Evolutionary conservation across 2,113 vertebrate genomes (phyloP).

Genomic region (Poicephalus gulielmi): DNA sequence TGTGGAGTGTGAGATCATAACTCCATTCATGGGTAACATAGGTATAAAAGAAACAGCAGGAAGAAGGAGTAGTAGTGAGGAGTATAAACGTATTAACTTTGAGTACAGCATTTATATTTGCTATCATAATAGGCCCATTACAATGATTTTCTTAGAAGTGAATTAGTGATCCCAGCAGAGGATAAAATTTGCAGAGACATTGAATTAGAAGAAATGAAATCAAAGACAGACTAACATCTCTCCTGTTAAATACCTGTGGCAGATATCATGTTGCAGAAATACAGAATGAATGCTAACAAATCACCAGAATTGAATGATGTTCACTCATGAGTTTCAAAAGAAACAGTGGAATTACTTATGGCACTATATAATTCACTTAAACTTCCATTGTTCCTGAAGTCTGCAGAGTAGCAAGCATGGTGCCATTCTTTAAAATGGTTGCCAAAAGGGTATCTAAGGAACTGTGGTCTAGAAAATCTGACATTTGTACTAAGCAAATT

Average conservation of each 20-base stretch:
- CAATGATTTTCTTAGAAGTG: neutral
- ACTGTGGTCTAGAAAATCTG: neutral
- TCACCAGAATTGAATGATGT: neutral
- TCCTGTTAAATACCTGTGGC: neutral
- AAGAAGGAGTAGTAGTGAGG: neutral
- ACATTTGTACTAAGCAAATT: neutral
- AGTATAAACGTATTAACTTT: neutral
- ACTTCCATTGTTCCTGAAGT: neutral
- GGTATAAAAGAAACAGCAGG: neutral
- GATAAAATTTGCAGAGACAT: neutral
- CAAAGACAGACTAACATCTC: neutral
- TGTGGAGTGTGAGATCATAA: neutral
- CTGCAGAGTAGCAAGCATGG: neutral
- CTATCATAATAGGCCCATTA: neutral
- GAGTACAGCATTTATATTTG: neutral
- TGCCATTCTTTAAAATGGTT: neutral
- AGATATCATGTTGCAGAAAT: neutral
- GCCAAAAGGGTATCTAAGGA: neutral
- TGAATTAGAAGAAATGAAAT: conserved; percentile 2
- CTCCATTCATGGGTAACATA: neutral
- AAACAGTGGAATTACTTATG: neutral
- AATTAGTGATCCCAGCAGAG: neutral
- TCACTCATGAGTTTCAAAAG: neutral
- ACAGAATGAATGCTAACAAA: neutral
- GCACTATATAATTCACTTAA: neutral